Evolutionary conservation across 2,888 invertebrate genomes (phyloP).

Genomic region (Cheilosia variabilis): DNA sequence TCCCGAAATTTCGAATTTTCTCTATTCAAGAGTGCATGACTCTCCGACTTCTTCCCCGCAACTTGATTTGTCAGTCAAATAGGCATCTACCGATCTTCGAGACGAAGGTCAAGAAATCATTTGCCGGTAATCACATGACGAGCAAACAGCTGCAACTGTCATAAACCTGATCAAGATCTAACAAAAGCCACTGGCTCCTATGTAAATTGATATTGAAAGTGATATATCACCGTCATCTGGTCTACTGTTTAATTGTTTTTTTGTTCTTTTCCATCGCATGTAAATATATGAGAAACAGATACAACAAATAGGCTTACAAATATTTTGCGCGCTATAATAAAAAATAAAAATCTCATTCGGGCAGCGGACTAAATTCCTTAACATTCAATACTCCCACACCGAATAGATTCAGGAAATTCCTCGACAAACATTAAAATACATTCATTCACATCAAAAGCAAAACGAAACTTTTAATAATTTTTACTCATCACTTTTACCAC

Average conservation of each 20-base stretch:
- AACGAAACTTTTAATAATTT: neutral
- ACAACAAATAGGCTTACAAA: slow-evolving; percentile 7
- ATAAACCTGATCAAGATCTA: too few relatives aligned
- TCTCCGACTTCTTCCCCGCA: fast-evolving
- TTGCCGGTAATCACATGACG: too few relatives aligned
- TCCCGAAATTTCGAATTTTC: too few relatives aligned
- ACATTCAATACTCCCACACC: slow-evolving; percentile 18
- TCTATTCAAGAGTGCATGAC: too few relatives aligned
- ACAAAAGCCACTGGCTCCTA: too few relatives aligned
- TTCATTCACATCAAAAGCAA: neutral
- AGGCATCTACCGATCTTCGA: too few relatives aligned
- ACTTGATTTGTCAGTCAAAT: too few relatives aligned
- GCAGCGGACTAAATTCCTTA: slow-evolving; percentile 33
- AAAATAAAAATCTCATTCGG: slow-evolving; percentile 11
- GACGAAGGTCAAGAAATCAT: too few relatives aligned
- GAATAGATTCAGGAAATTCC: slow-evolving; percentile 9
- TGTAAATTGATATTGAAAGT: neutral
- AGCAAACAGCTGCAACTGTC: too few relatives aligned
- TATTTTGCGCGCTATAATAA: slow-evolving; percentile 21
- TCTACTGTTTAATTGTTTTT: neutral
- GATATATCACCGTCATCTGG: slow-evolving; percentile 62
- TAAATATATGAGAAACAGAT: neutral
- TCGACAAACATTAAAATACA: neutral
- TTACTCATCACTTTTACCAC: neutral
- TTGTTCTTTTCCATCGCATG: neutral